Evolutionary conservation across 2,113 vertebrate genomes (phyloP).

Genomic region (Spilogale gracilis): DNA sequence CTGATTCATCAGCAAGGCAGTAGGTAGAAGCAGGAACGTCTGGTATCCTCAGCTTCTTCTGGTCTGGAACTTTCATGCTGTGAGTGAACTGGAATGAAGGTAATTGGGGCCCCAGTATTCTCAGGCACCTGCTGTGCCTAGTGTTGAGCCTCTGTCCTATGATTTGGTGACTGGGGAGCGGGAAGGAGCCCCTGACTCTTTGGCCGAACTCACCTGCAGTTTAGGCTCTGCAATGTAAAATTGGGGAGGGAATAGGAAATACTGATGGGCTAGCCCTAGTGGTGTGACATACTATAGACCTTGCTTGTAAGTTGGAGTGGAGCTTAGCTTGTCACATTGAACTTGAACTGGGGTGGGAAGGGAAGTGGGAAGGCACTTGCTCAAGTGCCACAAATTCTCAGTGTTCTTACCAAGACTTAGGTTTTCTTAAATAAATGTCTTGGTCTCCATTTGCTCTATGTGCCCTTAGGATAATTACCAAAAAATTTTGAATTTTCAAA

Average conservation of each 20-base stretch:
- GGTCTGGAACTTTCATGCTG: background rate
- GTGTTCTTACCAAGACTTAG: constrained; percentile 17
- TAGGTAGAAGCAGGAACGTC: background rate
- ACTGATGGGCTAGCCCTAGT: background rate
- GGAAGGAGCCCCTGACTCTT: background rate
- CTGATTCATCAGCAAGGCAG: background rate
- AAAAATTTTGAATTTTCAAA: background rate
- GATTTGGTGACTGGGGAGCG: background rate
- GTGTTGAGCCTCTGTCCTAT: background rate
- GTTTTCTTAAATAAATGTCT: background rate
- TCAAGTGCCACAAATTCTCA: background rate
- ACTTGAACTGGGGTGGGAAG: too few relatives aligned
- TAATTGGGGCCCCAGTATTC: too few relatives aligned
- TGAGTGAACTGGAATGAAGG: background rate
- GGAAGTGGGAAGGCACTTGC: background rate
- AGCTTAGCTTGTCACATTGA: background rate
- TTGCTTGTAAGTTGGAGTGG: background rate
- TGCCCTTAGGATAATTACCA: background rate
- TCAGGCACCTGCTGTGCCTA: background rate
- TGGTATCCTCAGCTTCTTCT: background rate
- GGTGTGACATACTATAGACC: background rate
- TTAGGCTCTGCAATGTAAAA: background rate
- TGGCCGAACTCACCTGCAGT: background rate
- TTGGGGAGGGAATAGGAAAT: background rate
- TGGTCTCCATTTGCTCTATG: background rate